Evolutionary conservation across 1,140 invertebrate species (phyloP).

Genomic region (Campodea augens): DNA sequence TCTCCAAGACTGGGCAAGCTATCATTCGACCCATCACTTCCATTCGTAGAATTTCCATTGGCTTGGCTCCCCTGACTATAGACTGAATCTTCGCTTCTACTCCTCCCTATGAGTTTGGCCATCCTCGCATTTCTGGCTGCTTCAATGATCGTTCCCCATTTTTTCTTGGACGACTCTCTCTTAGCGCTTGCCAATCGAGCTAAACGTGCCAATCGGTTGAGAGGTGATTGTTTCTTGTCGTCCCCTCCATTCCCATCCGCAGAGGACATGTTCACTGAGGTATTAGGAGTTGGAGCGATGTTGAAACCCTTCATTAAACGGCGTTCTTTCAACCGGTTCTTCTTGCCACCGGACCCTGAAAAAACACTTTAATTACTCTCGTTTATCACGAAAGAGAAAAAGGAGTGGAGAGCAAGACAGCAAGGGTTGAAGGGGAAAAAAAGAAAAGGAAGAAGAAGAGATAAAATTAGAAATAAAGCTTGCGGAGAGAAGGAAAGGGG

Average conservation of each 20-base stretch:
- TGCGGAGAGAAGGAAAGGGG: too few relatives aligned
- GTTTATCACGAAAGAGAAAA: too few relatives aligned
- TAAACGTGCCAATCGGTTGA: slow-evolving; percentile 20
- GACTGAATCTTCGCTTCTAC: slow-evolving; percentile 59
- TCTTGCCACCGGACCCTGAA: slow-evolving; percentile 69
- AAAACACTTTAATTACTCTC: too few relatives aligned
- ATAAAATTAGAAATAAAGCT: too few relatives aligned
- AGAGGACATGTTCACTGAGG: slow-evolving; percentile 18
- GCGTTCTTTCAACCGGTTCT: slow-evolving; percentile 78
- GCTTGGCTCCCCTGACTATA: slow-evolving; percentile 40
- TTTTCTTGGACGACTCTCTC: slow-evolving; percentile 32
- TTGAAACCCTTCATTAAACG: slow-evolving; percentile 89
- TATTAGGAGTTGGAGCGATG: slow-evolving; percentile 45
- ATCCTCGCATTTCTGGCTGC: slow-evolving; percentile 59
- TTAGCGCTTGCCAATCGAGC: slow-evolving; percentile 22
- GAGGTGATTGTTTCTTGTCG: not conserved
- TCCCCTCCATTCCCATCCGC: slow-evolving; percentile 4
- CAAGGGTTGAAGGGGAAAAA: too few relatives aligned
- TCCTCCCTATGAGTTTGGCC: slow-evolving; percentile 48
- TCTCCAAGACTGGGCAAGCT: slow-evolving; percentile 7
- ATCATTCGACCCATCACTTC: slow-evolving; percentile 9
- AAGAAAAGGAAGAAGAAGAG: too few relatives aligned
- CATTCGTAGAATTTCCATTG: slow-evolving; percentile 19
- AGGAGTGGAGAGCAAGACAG: too few relatives aligned
- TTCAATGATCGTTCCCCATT: slow-evolving; percentile 62